phyloP scores from a whole-genome alignment of 2,888 invertebrate species.

The Athripsodes cinereus region DNA sequence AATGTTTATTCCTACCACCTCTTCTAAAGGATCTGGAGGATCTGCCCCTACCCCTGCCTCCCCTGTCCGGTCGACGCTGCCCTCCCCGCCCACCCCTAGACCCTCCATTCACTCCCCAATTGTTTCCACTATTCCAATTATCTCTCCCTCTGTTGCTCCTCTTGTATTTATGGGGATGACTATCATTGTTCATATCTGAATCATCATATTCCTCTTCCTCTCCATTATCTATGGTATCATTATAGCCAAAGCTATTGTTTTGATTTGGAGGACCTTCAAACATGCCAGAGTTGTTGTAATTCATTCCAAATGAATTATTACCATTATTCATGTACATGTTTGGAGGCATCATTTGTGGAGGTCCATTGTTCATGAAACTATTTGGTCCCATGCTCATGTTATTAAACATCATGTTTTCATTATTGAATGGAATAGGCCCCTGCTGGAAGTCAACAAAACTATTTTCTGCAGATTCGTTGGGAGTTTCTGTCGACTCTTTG shows the following conservation, averaged over 20 bases:
- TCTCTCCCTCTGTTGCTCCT: constrained; percentile 35
- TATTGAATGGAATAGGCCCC: constrained; percentile 9
- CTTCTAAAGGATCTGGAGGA: constrained; percentile 40
- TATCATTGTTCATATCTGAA: constrained; percentile 3
- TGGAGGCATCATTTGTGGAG: constrained; percentile 3
- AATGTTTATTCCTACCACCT: constrained; percentile 21
- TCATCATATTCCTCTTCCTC: constrained; percentile 9
- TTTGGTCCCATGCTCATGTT: constrained; percentile 7
- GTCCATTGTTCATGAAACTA: constrained; percentile 8
- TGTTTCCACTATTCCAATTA: constrained; percentile 29
- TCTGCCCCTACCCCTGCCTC: constrained; percentile 32
- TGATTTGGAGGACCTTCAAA: constrained; percentile 10
- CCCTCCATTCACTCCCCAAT: constrained; percentile 33
- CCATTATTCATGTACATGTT: constrained; percentile 12
- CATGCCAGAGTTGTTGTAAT: not conserved
- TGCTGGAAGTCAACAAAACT: constrained; percentile 19
- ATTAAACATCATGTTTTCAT: constrained; percentile 4
- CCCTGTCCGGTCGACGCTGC: not conserved
- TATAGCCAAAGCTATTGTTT: not conserved
- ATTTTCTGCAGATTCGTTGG: constrained; percentile 15
- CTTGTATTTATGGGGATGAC: not conserved
- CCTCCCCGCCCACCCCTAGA: constrained; percentile 31
- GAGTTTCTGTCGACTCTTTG: not conserved
- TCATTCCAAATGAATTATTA: constrained; percentile 9
- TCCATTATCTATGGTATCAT: not conserved